A percentile compares a stretch with the other conserved stretches of the same genome.
phyloP scores from a whole-genome alignment of 1,140 invertebrate species.

The Whitmania pigra region DNA sequence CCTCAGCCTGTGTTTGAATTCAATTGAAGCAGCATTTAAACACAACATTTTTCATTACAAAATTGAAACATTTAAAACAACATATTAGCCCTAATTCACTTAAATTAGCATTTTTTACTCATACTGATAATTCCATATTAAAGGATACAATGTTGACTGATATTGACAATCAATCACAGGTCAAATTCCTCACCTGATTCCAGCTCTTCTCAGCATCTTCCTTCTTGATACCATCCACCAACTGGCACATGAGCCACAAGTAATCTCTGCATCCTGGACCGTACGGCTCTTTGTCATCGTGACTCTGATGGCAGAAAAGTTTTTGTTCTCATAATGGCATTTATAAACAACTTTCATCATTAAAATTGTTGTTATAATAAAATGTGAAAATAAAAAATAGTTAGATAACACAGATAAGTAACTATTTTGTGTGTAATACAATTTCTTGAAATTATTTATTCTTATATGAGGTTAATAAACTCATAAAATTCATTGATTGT shows the following conservation, averaged over 20 bases:
- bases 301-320: background rate
- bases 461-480: background rate
- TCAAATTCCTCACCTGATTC: constrained; percentile 38
- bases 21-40: no score
- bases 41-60: no score
- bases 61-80: no score
- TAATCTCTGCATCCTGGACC: constrained; percentile 84
- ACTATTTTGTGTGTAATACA: no score
- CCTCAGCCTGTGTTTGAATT: no score
- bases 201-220: constrained; percentile 46
- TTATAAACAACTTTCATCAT: background rate
- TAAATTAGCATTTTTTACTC: no score
- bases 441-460: background rate
- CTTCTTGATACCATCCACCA: constrained; percentile 55
- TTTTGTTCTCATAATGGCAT: no score
- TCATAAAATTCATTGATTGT: background rate
- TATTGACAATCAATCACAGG: no score
- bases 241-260: constrained; percentile 74
- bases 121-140: no score
- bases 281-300: constrained; percentile 65
- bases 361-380: background rate
- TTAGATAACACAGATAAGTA: background rate
- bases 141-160: no score
- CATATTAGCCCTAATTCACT: no score
- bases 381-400: no score